Percentiles rank a stretch among this genome's conserved stretches.
phyloP scores from a whole-genome alignment of 2,113 vertebrate genomes.

The Eptesicus fuscus region DNA sequence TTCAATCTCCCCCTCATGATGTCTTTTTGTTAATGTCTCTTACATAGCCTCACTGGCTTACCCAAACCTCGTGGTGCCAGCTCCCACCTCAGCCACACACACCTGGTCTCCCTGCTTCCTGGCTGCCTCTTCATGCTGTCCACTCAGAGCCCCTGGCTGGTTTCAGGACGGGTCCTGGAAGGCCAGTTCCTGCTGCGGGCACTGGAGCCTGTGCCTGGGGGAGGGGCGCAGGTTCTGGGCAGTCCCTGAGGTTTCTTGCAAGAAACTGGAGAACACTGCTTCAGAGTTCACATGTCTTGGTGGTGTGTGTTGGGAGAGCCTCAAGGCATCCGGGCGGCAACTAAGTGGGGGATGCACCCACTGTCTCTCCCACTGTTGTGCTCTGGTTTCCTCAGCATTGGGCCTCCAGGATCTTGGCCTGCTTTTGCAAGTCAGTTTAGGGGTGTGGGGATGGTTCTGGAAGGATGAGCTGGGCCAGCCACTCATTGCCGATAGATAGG shows the following conservation, averaged over 20 bases:
- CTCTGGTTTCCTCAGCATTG: background rate
- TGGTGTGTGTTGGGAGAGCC: background rate
- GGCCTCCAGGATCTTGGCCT: background rate
- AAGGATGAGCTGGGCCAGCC: background rate
- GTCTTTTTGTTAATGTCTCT: background rate
- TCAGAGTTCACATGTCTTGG: no score
- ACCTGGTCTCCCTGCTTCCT: background rate
- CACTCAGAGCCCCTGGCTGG: background rate
- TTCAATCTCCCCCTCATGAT: rapidly evolving
- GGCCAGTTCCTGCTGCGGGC: background rate
- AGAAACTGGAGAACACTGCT: background rate
- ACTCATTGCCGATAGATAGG: background rate
- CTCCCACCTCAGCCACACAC: no score
- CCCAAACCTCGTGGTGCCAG: no score
- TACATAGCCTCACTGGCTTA: rapidly evolving
- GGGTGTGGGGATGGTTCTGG: background rate
- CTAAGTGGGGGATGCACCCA: background rate
- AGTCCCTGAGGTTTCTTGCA: background rate
- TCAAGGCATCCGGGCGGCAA: rapidly evolving
- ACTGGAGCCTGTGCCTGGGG: background rate
- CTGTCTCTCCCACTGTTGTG: background rate
- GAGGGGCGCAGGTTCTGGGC: background rate
- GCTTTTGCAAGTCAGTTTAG: background rate
- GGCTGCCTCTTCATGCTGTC: background rate
- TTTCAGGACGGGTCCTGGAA: background rate